A percentile compares a stretch with the other conserved stretches of the same genome.
phyloP scores from a whole-genome alignment of 37 sponge, comb jelly and placozoan species.

The Ianthella basta region DNA sequence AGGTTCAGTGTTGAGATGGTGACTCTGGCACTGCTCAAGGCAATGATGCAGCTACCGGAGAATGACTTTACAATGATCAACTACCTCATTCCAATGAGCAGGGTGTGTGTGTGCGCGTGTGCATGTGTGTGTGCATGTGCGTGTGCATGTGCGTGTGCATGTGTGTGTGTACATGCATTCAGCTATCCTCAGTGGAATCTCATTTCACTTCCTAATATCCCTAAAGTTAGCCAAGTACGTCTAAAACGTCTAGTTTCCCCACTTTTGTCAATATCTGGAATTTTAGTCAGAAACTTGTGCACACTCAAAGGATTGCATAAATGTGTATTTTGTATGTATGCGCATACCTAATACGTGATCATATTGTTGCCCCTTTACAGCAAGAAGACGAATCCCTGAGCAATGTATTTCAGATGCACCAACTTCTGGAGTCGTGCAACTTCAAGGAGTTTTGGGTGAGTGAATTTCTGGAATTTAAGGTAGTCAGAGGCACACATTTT shows the following conservation, averaged over 20 bases:
- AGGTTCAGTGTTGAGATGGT: not conserved
- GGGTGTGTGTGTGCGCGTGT: not conserved
- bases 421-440: conserved; percentile 62
- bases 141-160: not conserved
- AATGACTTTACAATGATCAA: not conserved
- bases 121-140: not conserved
- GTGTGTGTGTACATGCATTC: too few relatives aligned
- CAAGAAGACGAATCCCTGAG: not conserved
- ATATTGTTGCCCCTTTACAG: not conserved
- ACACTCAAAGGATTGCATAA: too few relatives aligned
- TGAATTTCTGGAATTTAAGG: too few relatives aligned
- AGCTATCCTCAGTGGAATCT: too few relatives aligned
- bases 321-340: too few relatives aligned
- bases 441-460: conserved; percentile 67
- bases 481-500: too few relatives aligned
- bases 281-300: too few relatives aligned
- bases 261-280: too few relatives aligned
- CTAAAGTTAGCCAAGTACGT: too few relatives aligned
- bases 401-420: conserved; percentile 28
- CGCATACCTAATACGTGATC: too few relatives aligned
- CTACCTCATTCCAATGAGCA: not conserved
- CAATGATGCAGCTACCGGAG: conserved; percentile 14
- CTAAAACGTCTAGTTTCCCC: too few relatives aligned
- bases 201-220: too few relatives aligned
- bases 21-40: conserved; percentile 15